Evolutionary conservation across 1,140 invertebrate species (phyloP), one percentile per base, ranked within the genome.

Genomic region (Fopius arisanus): DNA sequence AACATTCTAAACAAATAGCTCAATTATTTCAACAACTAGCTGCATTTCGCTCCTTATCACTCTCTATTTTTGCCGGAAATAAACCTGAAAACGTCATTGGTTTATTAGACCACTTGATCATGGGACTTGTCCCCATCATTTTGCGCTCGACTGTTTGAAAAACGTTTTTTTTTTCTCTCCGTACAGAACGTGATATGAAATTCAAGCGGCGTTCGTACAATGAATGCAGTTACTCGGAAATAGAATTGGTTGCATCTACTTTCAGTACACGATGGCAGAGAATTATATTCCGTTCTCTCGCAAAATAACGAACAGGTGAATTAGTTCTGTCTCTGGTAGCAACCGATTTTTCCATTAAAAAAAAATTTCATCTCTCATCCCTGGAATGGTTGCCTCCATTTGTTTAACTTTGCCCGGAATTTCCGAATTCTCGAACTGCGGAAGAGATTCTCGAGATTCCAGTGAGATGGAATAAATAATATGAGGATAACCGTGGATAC

Each of bases 381-480:
- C 31, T n/a, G n/a, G n/a, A n/a, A n/a, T n/a, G n/a, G n/a, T n/a
- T n/a, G n/a, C n/a, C 43, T 48, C 43, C 16, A 48, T 48, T 48
- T 48, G 43, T 0, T 12, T 5, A 48, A 48, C 16, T 48, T 19
- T 14, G 5, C 43, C 43, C 3, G 43, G 16, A 48, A 54, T 59
- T 59, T 28, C 19, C 23, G 10, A 26, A 72, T 19, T 21, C 28
- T 40, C 33, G 43, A 41, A 73, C 66, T 62, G 40, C 29, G 37
- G 28, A 31, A 16, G 70, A 70, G 28, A 59, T 72, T 69, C 43
- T 72, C 73, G 54, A 59, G 76, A 80, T 70, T 75, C 77, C 78
- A 69, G 78, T 65, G 80, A 80, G 79, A 80, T 75, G 77, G 80
- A 79, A 86, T 84, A 81, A 85, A 83, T 84, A 82, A 84, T 81